phyloP scores from a whole-genome alignment of 2,888 invertebrate genomes.

The Acanthococcus lagerstroemiae region DNA sequence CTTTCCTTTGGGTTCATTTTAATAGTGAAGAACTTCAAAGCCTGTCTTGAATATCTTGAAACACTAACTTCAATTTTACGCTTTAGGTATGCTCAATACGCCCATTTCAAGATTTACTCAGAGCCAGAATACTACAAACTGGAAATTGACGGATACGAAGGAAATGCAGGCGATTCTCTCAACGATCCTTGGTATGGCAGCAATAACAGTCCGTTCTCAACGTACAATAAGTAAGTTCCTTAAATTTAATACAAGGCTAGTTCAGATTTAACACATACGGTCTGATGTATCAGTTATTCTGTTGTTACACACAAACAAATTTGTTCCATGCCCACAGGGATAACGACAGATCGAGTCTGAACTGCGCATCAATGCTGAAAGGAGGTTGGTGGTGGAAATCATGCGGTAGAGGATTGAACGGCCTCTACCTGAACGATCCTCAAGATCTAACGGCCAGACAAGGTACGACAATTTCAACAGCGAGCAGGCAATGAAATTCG shows the following conservation, averaged over 20 bases:
- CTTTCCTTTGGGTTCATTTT: too few species aligned
- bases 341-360: conserved; percentile 79
- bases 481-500: too few species aligned
- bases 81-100: conserved; percentile 82
- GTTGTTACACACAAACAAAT: neutral
- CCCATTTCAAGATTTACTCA: conserved; percentile 84
- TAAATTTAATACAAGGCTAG: neutral
- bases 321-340: conserved; percentile 53
- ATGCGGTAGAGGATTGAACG: conserved; percentile 80
- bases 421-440: conserved; percentile 77
- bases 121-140: conserved; percentile 84
- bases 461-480: conserved; percentile 57
- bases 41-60: too few species aligned
- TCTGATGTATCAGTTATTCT: too few species aligned
- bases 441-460: conserved; percentile 82
- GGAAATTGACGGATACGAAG: conserved; percentile 85
- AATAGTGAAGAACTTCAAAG: too few species aligned
- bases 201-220: conserved; percentile 86
- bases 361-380: conserved; percentile 86
- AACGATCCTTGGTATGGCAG: conserved; percentile 92
- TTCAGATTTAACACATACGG: neutral
- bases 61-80: too few species aligned
- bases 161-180: conserved; percentile 80
- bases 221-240: conserved; percentile 64
- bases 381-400: conserved; percentile 96